Conservation (phyloP, 2,113 vertebrate genomes). For the Lamprologus ornatipinnis region DNA sequence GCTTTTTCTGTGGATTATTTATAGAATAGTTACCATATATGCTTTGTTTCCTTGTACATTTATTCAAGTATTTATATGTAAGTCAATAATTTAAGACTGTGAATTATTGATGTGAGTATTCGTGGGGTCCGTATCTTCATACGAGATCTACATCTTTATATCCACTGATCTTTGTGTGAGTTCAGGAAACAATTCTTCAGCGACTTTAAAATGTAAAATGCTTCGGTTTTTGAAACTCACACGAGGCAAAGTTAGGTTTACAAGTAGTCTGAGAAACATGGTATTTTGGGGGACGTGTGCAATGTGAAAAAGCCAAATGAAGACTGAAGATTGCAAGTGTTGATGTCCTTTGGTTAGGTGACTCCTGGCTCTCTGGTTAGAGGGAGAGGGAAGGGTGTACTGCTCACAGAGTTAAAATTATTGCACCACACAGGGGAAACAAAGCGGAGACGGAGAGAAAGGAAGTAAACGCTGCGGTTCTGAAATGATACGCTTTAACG, state of each 20-base stretch:
- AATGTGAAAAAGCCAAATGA: neutral
- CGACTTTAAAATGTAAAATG: neutral
- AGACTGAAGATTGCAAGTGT: neutral
- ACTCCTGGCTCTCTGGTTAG: neutral
- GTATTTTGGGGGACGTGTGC: neutral
- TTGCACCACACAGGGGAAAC: slow-evolving; percentile 34
- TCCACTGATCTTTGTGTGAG: neutral
- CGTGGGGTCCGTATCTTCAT: neutral
- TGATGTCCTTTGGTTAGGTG: neutral
- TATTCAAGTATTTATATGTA: neutral
- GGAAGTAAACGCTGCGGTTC: neutral
- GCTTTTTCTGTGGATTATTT: neutral
- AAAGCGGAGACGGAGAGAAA: neutral
- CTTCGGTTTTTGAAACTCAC: neutral
- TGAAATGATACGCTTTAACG: slow-evolving; percentile 13
- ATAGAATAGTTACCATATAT: neutral
- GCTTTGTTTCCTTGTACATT: slow-evolving; percentile 11
- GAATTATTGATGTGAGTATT: slow-evolving; percentile 13
- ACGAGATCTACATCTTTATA: neutral
- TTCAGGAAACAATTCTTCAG: neutral
- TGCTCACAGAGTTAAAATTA: slow-evolving; percentile 9
- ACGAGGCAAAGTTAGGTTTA: neutral
- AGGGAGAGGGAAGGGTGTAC: neutral
- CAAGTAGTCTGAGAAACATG: neutral
- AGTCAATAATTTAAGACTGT: neutral